Evolutionary conservation across 2,113 vertebrate species (phyloP), one percentile per base, ranked within the genome.

Genomic region (Lamprotornis superbus): DNA sequence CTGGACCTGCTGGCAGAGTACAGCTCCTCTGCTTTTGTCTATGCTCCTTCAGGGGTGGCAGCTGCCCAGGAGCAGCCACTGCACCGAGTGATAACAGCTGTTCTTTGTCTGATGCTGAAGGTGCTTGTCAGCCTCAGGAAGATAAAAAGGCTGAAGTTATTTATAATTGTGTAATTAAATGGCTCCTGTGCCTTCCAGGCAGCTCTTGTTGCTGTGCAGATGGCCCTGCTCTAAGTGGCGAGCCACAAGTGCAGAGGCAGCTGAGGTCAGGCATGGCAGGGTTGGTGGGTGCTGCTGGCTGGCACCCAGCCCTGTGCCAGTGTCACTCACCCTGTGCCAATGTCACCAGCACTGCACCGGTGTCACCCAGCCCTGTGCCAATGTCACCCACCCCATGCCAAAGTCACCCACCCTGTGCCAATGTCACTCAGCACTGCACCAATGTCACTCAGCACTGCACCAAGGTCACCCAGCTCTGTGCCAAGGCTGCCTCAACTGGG

Each of bases 151-250:
- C 90, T 89, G 85, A 55, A 80, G 87, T 70, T 90, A 57, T 97
- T 94, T 91, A 19, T 84, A 97, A 96, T 75, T 93, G 95, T 93
- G 93, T 94, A 84, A 97, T 91, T 92, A 92, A 97, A 91, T 3
- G 9, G 81, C 85, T 94, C 59, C 63, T 23, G 74, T 73, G 81
- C 93, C 90, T 88, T 21, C 25, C 74, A 80, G 94, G 84, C 68
- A 14, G 44, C 80, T 71, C 73, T 40, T 6, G 73, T 85, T 15
- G 52, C 89, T 46, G 52, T 44, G 94, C 84, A 82, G 71, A 17
- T 14, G 88, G 89, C 67, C 83, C 89, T 4, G 7, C n/a, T 83
- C 67, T 25, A 81, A 85, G 75, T 30, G 81, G 33, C 28, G 31
- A n/a, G 30, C 1, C 10, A 11, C 7, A 15, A 64, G 55, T 19